A percentile compares a stretch with the other conserved stretches of the same genome.
Evolutionary conservation across 2,888 invertebrate genomes (phyloP).

Genomic region (Strigamia maritima): DNA sequence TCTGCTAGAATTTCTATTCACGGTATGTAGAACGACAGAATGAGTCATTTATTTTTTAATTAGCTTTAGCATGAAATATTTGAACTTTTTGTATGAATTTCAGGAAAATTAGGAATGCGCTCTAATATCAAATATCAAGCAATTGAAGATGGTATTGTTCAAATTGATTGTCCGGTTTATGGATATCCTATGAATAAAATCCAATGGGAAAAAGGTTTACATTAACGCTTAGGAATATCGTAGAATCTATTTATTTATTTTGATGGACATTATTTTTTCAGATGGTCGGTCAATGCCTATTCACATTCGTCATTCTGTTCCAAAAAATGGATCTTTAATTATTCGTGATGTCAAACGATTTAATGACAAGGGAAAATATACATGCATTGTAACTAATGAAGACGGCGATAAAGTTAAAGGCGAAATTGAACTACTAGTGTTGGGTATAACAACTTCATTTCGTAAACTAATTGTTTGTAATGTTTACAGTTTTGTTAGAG

Average conservation of each 20-base stretch:
- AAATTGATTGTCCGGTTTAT: constrained; percentile 82
- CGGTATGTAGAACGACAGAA: neutral
- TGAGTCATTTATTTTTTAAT: neutral
- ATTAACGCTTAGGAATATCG: no score
- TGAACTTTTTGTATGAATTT: neutral
- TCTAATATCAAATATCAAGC: constrained; percentile 86
- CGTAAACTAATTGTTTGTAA: neutral
- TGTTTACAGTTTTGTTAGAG: neutral
- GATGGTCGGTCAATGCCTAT: constrained; percentile 81
- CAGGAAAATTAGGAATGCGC: neutral
- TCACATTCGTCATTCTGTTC: constrained; percentile 73
- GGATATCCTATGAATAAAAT: constrained; percentile 91
- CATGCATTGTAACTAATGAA: constrained; percentile 86
- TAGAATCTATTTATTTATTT: no score
- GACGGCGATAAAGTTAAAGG: constrained; percentile 85
- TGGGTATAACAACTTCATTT: constrained; percentile 71
- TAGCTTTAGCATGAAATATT: neutral
- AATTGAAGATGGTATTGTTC: constrained; percentile 82
- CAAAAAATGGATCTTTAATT: constrained; percentile 57
- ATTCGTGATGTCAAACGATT: constrained; percentile 87
- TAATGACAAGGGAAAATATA: constrained; percentile 90
- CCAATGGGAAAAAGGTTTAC: constrained; percentile 81
- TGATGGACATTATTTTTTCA: constrained; percentile 46
- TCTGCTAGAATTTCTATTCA: neutral
- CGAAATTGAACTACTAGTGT: constrained; percentile 87